Evolutionary conservation across 2,113 vertebrate genomes (phyloP).

Genomic region (Progne subis): DNA sequence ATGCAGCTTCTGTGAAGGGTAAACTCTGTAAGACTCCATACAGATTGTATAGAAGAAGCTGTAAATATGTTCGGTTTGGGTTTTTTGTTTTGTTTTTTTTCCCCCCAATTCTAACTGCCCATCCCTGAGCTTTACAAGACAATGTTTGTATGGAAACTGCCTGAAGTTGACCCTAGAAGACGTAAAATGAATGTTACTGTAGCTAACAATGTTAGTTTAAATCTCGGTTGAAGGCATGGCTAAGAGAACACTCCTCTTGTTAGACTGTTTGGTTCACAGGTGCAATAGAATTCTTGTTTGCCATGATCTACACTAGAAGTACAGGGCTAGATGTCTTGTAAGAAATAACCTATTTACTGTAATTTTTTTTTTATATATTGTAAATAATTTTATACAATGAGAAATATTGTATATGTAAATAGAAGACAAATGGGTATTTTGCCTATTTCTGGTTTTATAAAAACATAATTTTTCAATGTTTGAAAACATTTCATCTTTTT

Average conservation of each 20-base stretch:
- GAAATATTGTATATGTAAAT: slow-evolving; percentile 87
- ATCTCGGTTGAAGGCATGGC: slow-evolving; percentile 77
- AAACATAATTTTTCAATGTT: slow-evolving; percentile 41
- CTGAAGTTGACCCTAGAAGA: slow-evolving; percentile 75
- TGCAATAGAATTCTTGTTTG: slow-evolving; percentile 78
- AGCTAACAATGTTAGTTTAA: slow-evolving; percentile 35
- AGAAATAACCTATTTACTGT: slow-evolving; percentile 81
- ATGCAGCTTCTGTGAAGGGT: slow-evolving; percentile 66
- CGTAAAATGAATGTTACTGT: slow-evolving; percentile 69
- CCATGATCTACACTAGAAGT: slow-evolving; percentile 84
- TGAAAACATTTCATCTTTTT: slow-evolving; percentile 64
- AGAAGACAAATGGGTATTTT: slow-evolving; percentile 78
- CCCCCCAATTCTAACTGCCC: slow-evolving; percentile 32
- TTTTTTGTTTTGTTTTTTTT: no score
- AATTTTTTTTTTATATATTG: slow-evolving; percentile 76
- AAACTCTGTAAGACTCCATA: not conserved
- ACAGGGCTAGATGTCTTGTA: slow-evolving; percentile 89
- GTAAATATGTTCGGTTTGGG: not conserved
- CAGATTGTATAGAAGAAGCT: slow-evolving; percentile 53
- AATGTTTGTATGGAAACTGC: slow-evolving; percentile 86
- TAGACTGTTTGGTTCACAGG: slow-evolving; percentile 76
- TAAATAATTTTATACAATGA: slow-evolving; percentile 89
- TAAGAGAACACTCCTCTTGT: slow-evolving; percentile 64
- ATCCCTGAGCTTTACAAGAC: slow-evolving; percentile 78
- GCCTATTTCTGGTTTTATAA: slow-evolving; percentile 69